phyloP scores from a whole-genome alignment of 2,888 invertebrate species.

The Melinopterus prodromus region DNA sequence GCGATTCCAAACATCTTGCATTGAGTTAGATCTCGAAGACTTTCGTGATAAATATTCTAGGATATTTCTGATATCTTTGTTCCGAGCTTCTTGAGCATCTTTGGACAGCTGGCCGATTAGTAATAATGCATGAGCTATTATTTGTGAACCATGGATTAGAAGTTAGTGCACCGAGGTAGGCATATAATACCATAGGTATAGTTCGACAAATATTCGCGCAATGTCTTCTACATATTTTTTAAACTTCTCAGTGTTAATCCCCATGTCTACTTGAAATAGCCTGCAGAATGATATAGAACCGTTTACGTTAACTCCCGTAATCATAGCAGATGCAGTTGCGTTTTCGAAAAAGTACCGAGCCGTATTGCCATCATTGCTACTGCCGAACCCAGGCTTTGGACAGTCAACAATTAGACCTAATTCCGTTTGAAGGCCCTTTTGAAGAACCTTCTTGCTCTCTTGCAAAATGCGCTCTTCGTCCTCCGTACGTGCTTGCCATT shows the following conservation, averaged over 20 bases:
- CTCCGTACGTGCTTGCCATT: constrained; percentile 50
- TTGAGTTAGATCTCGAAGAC: neutral
- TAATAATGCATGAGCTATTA: constrained; percentile 12
- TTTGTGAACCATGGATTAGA: constrained; percentile 16
- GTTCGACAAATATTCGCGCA: constrained; percentile 15
- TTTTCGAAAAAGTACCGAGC: constrained; percentile 46
- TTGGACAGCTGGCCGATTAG: neutral
- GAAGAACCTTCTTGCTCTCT: constrained; percentile 34
- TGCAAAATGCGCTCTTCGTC: constrained; percentile 35
- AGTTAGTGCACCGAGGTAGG: constrained; percentile 15
- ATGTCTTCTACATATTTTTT: constrained; percentile 39
- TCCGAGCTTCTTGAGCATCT: constrained; percentile 11
- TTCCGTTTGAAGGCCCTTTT: constrained; percentile 36
- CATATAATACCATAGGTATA: constrained; percentile 18
- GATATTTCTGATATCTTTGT: constrained; percentile 14
- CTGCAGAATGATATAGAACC: constrained; percentile 45
- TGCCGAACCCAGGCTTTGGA: constrained; percentile 45
- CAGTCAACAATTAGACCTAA: constrained; percentile 44
- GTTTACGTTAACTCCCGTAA: constrained; percentile 48
- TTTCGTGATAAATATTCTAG: neutral
- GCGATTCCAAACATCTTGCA: constrained; percentile 5
- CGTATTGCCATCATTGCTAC: constrained; percentile 46
- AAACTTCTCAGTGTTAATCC: constrained; percentile 44
- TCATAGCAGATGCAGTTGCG: constrained; percentile 42
- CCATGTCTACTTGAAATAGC: constrained; percentile 43